Evolutionary conservation across 1,140 invertebrate species (phyloP).

Genomic region (Atopsyche davidsoni): DNA sequence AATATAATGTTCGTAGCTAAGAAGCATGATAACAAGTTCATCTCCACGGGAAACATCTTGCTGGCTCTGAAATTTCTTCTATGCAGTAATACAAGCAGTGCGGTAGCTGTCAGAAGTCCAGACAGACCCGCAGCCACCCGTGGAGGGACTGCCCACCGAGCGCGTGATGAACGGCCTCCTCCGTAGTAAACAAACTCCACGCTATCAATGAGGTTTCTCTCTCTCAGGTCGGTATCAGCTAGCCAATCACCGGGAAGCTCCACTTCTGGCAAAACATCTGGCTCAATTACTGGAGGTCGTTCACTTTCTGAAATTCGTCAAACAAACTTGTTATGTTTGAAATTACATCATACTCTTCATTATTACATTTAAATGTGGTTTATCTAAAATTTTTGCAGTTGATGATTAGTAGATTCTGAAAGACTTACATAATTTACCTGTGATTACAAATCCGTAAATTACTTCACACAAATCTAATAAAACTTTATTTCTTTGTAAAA

Average conservation of each 20-base stretch:
- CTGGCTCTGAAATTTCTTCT: slow-evolving; percentile 30
- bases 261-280: slow-evolving; percentile 35
- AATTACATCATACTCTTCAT: background rate
- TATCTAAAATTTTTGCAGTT: background rate
- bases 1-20: slow-evolving; percentile 41
- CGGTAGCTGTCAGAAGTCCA: slow-evolving; percentile 5
- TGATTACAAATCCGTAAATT: background rate
- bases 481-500: too few relatives aligned
- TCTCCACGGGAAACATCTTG: slow-evolving; percentile 45
- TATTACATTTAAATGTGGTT: too few relatives aligned
- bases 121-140: slow-evolving; percentile 9
- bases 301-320: slow-evolving; percentile 2
- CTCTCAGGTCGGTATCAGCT: slow-evolving; percentile 42
- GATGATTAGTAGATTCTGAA: background rate
- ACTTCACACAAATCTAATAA: background rate
- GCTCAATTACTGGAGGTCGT: slow-evolving; percentile 4
- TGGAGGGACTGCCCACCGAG: slow-evolving; percentile 12
- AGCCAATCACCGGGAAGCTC: slow-evolving; percentile 44
- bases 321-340: background rate
- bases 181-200: slow-evolving; percentile 42
- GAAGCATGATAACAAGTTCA: slow-evolving; percentile 43
- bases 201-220: slow-evolving; percentile 46
- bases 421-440: background rate
- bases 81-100: slow-evolving; percentile 5
- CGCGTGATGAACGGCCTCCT: background rate